Conservation (phyloP, 2,888 invertebrate species). For the Leucophora obtusa region DNA sequence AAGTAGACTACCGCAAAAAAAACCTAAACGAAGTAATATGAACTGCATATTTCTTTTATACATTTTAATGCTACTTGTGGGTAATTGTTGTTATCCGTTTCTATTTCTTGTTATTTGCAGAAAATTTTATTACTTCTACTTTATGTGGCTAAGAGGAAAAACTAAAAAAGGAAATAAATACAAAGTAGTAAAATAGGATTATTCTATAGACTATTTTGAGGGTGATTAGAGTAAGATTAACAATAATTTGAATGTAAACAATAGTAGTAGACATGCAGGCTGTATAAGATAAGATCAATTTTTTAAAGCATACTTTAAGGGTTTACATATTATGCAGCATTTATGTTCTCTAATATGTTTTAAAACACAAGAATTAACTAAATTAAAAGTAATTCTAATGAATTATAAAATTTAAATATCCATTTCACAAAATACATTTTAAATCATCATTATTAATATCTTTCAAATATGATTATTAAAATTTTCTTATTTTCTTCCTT, state of each 20-base stretch:
- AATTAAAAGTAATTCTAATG: too few species aligned
- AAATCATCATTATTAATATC: too few species aligned
- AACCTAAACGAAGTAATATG: conserved; percentile 19
- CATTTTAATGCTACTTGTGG: conserved; percentile 59
- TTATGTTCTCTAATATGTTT: too few species aligned
- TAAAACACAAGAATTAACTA: too few species aligned
- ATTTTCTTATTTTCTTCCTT: background rate
- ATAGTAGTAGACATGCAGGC: background rate
- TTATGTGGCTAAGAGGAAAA: conserved; percentile 20
- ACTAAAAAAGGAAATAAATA: conserved; percentile 25
- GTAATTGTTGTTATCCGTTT: conserved; percentile 64
- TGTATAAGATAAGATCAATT: background rate
- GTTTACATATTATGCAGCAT: background rate
- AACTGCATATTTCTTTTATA: conserved; percentile 28
- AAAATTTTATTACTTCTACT: conserved; percentile 55
- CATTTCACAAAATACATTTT: too few species aligned
- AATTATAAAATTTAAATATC: too few species aligned
- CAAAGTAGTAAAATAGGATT: background rate
- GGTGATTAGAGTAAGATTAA: conserved; percentile 1
- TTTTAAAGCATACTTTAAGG: background rate
- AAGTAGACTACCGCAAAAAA: conserved; percentile 14
- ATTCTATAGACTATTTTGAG: background rate
- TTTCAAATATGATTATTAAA: background rate
- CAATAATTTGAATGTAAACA: background rate
- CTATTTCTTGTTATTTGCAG: conserved; percentile 51